Conservation (phyloP, 2,888 invertebrate genomes). For the Rhamnusium bicolor region DNA sequence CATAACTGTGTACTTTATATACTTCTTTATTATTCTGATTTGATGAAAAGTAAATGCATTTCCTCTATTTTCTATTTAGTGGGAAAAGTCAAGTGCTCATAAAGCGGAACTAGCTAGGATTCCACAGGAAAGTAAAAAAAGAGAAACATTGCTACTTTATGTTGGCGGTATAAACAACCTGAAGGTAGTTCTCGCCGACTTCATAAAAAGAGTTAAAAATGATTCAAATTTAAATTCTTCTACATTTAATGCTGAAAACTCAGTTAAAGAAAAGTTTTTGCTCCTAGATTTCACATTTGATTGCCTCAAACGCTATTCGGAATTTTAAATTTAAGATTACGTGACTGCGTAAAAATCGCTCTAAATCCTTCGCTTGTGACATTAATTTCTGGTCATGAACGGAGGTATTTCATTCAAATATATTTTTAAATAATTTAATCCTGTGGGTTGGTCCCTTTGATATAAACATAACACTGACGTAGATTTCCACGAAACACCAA, state of each 20-base stretch:
- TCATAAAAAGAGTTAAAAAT: conserved; percentile 35
- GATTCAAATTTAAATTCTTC: conserved; percentile 37
- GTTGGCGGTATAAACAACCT: not conserved
- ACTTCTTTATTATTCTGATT: not conserved
- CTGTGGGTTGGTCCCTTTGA: too few species aligned
- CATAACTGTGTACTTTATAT: not conserved
- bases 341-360: not conserved
- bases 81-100: not conserved
- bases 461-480: too few species aligned
- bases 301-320: conserved; percentile 34
- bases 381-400: not conserved
- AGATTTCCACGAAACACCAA: too few species aligned
- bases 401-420: not conserved
- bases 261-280: conserved; percentile 31
- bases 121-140: not conserved
- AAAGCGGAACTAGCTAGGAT: not conserved
- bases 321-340: conserved; percentile 35
- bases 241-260: not conserved
- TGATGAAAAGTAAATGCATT: conserved; percentile 1
- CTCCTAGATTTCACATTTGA: conserved; percentile 38
- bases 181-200: conserved; percentile 23
- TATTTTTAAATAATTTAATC: not conserved
- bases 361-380: not conserved
- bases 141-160: not conserved
- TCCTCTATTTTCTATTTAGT: not conserved